Evolutionary conservation across 2,888 invertebrate genomes (phyloP), one percentile per base, ranked within the genome.

Genomic region (Molorchus minor): DNA sequence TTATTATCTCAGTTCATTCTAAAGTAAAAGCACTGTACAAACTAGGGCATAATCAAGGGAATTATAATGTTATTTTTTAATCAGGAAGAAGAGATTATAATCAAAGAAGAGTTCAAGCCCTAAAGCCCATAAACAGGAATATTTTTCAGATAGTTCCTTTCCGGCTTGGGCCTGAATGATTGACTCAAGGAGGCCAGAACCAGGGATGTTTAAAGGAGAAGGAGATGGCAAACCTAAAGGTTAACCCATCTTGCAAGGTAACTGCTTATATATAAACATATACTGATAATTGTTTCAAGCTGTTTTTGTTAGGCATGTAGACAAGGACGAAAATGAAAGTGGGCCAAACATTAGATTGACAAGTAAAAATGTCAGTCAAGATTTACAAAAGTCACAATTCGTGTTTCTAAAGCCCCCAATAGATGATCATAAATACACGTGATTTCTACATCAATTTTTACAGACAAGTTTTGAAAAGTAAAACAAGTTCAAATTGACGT

Each of bases 161-260:
- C 93, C 1, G 93, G 93, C 10, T 85, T 87, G 68, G 89, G 88
- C 2, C 82, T 82, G 0, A 84, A 85, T 3, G 91, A 91, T 0
- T n/a, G n/a, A n/a, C n/a, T n/a, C 93, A 92, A 0, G 84, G 91
- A 20, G 92, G 92, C 93, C 93, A 76, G 93, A 93, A 71, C 91
- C 93, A 0, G 92, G 92, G 54, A 92, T 93, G 92, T 93, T 93
- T 77, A 86, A 86, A 62, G 84, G 84, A 62, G 85, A 86, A 47
- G 66, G 71, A 2, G 83, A 83, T 10, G 75, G 76, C 44, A 84
- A 85, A 70, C 84, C 78, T 65, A 79, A 79, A n/a, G 66, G 65
- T 74, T 8, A 81, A 79, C 58, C 71, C 84, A 7, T 86, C 87
- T 62, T 81, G 82, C 38, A 88, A 88, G 80, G 85, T 84, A 78